A percentile compares a stretch with the other conserved stretches of the same genome.
phyloP scores from a whole-genome alignment of 2,888 invertebrate genomes.

The Petrolisthes manimaculis region DNA sequence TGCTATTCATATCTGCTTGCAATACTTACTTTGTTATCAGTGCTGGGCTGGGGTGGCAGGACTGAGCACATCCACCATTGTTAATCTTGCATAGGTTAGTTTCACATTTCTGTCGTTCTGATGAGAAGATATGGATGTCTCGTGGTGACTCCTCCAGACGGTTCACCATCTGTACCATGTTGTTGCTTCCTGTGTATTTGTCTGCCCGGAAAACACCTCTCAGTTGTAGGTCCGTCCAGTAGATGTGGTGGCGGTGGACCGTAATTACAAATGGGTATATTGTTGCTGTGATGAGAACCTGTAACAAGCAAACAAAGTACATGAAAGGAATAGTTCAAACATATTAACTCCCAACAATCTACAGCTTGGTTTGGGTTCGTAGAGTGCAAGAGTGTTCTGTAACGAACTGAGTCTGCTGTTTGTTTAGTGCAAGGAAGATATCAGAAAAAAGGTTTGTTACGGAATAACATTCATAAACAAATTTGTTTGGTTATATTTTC shows the following conservation, averaged over 20 bases:
- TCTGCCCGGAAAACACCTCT: constrained; percentile 96
- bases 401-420: not conserved
- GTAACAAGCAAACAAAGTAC: constrained; percentile 23
- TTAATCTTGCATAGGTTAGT: constrained; percentile 87
- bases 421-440: too few relatives aligned
- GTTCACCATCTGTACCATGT: constrained; percentile 93
- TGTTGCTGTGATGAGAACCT: constrained; percentile 84
- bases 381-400: not conserved
- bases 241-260: constrained; percentile 89
- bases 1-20: too few relatives aligned
- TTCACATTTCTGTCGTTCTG: constrained; percentile 82
- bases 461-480: too few relatives aligned
- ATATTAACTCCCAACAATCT: not conserved
- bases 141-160: constrained; percentile 92
- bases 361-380: too few relatives aligned
- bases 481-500: too few relatives aligned
- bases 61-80: constrained; percentile 93
- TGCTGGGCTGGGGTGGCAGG: constrained; percentile 92
- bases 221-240: constrained; percentile 95
- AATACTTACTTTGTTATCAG: constrained; percentile 77
- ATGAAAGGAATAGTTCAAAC: not conserved
- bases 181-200: constrained; percentile 93
- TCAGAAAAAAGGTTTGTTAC: too few relatives aligned
- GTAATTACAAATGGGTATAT: constrained; percentile 96
- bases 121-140: constrained; percentile 89